Conservation (phyloP, 1,140 invertebrate genomes). For the Campodea augens region DNA sequence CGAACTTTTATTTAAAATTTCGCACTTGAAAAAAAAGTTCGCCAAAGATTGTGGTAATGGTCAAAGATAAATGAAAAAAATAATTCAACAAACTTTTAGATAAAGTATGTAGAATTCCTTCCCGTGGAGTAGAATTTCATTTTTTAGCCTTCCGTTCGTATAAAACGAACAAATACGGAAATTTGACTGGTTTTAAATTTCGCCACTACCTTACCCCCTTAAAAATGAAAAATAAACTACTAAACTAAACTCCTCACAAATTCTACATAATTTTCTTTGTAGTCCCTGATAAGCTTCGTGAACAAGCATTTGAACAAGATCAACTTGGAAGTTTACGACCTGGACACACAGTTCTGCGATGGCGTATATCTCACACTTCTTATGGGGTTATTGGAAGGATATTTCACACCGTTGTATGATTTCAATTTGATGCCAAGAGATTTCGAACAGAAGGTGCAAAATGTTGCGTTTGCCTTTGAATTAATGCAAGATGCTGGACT, state of each 20-base stretch:
- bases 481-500: conserved; percentile 94
- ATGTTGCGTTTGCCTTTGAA: conserved; percentile 92
- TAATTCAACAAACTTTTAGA: no score
- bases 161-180: no score
- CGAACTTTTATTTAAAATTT: no score
- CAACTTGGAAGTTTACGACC: conserved; percentile 83
- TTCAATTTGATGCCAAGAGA: conserved; percentile 82
- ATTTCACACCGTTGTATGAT: conserved; percentile 92
- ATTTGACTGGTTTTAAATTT: no score
- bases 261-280: conserved; percentile 21
- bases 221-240: no score
- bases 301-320: conserved; percentile 96
- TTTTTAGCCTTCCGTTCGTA: no score
- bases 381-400: conserved; percentile 90
- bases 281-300: conserved; percentile 89
- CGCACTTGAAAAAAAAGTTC: no score
- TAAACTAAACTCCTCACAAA: background rate
- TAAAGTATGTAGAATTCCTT: no score
- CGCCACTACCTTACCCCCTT: no score
- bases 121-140: no score
- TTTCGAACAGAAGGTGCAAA: conserved; percentile 85
- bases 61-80: no score
- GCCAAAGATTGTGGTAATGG: no score
- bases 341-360: conserved; percentile 92
- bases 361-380: conserved; percentile 88